Evolutionary conservation across 2,797 vertebrate species (phyloP).

Genomic region (Ambastaia sidthimunki): DNA sequence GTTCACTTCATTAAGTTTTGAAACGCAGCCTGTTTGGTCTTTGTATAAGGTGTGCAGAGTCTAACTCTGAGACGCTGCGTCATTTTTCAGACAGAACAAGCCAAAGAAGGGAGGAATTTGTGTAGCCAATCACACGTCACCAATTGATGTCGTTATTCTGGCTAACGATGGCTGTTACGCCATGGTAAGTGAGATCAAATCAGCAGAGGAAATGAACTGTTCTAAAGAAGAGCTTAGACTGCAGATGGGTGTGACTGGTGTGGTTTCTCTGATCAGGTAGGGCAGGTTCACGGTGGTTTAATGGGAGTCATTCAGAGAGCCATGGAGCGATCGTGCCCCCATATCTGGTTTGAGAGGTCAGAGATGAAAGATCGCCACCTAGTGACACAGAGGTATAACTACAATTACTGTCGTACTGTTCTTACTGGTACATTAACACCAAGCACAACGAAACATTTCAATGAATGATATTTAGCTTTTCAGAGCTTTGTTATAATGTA

Average conservation of each 20-base stretch:
- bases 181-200: conserved; percentile 81
- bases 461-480: background rate
- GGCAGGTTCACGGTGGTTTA: conserved; percentile 92
- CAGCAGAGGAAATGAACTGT: background rate
- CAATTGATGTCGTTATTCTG: conserved; percentile 93
- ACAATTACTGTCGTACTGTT: background rate
- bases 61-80: conserved; percentile 28
- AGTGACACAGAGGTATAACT: conserved; percentile 87
- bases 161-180: conserved; percentile 95
- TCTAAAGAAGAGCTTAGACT: background rate
- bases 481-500: background rate
- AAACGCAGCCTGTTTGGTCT: no score
- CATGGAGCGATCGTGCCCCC: conserved; percentile 92
- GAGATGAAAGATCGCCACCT: conserved; percentile 97
- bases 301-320: conserved; percentile 94
- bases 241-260: background rate
- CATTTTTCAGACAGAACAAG: conserved; percentile 85
- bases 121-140: conserved; percentile 96
- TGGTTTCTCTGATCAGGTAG: conserved; percentile 79
- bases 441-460: background rate
- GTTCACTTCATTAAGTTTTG: no score
- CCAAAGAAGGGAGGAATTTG: conserved; percentile 96
- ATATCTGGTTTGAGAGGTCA: conserved; percentile 96
- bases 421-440: background rate
- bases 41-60: background rate